Evolutionary conservation across 2,113 vertebrate species (phyloP), one percentile per base, ranked within the genome.

Genomic region (Aptenodytes forsteri): DNA sequence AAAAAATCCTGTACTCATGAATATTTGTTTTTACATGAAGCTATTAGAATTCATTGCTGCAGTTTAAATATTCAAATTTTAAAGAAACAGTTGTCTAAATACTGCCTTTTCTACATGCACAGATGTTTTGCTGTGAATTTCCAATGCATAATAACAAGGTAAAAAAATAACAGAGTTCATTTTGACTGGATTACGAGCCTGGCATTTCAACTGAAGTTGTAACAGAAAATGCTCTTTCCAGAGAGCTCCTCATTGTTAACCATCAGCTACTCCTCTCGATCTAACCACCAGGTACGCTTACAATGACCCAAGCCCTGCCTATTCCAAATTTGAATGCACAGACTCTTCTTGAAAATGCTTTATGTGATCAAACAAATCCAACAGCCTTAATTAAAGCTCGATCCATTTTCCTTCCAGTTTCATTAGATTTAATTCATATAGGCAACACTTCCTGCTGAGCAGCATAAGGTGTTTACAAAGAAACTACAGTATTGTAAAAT

Each of bases 31-130:
- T 92, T 95, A 77, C 81, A 82, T 62, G 38, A 97, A 95, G 91
- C 91, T 91, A 93, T 96, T 90, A 96, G 86, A 96, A 96, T 97
- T 96, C 72, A 92, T 83, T 95, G 59, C 93, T 79, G 58, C 40
- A 71, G 77, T 86, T 92, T 93, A 96, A 95, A 91, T 97, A 97
- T 97, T 95, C 82, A 84, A 90, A 95, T 96, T 94, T 95, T 96
- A 93, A 96, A 96, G 88, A 91, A 98, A 65, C 38, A 47, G 87
- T 93, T 97, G 84, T 95, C 95, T 96, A 94, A 96, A 96, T 92
- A 97, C 56, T 94, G 89, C 46, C 80, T 95, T 96, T 97, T 97
- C 97, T 95, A 90, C 89, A 93, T 8, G 59, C 54, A 88, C 73
- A 97, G 92, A 85, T 97, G 95, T 95, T 97, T 94, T 58, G 64